phyloP scores from a whole-genome alignment of 2,113 vertebrate species.

The Periophthalmodon schlosseri region DNA sequence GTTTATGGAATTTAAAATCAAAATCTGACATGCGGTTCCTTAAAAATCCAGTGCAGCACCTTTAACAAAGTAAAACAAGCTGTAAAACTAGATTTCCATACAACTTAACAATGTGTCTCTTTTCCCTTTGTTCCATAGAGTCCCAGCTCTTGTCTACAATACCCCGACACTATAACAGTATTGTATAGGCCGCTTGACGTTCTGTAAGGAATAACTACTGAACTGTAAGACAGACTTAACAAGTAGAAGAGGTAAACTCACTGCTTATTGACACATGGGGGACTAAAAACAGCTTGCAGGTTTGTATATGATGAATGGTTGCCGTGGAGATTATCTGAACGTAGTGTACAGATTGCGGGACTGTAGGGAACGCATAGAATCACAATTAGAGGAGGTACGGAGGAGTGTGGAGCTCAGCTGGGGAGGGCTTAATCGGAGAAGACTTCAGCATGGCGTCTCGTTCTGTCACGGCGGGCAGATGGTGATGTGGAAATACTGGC shows the following conservation, averaged over 20 bases:
- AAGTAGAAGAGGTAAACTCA: conserved; percentile 31
- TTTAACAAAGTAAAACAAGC: too few relatives aligned
- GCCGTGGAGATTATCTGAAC: conserved; percentile 14
- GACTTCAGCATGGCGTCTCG: conserved; percentile 7
- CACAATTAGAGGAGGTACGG: conserved; percentile 20
- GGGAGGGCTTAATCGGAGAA: conserved; percentile 3
- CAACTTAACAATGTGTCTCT: background rate
- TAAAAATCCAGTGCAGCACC: too few relatives aligned
- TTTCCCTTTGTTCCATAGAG: background rate
- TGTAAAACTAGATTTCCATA: too few relatives aligned
- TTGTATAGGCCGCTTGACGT: background rate
- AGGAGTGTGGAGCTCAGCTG: conserved; percentile 9
- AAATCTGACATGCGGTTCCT: too few relatives aligned
- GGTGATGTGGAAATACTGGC: conserved; percentile 28
- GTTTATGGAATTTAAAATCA: too few relatives aligned
- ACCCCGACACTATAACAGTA: background rate
- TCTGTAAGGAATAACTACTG: conserved; percentile 5
- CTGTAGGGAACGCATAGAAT: conserved; percentile 20
- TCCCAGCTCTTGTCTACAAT: background rate
- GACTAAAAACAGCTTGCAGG: conserved; percentile 51
- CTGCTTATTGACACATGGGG: conserved; percentile 43
- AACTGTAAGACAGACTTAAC: background rate
- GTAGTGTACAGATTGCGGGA: conserved; percentile 24
- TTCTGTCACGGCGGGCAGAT: conserved; percentile 39
- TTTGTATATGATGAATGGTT: conserved; percentile 24